A percentile compares a stretch with the other conserved stretches of the same genome.
Evolutionary conservation across 92 coral and sea anemone species (phyloP).

Genomic region (Blastomussa wellsi): DNA sequence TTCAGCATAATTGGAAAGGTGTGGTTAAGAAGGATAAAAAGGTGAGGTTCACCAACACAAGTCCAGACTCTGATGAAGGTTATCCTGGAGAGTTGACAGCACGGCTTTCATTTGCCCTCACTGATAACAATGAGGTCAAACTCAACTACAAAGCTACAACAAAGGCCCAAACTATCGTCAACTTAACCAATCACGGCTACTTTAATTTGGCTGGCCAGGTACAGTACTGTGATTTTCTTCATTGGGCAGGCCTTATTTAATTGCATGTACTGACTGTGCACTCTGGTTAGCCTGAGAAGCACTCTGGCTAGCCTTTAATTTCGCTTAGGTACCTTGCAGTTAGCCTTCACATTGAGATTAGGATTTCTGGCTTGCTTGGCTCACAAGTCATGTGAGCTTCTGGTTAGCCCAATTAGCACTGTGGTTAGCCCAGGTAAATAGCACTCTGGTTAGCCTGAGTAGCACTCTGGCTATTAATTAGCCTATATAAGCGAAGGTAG

Average conservation of each 20-base stretch:
- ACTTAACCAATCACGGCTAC: constrained; percentile 88
- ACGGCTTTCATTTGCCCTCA: constrained; percentile 64
- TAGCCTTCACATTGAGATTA: too few species aligned
- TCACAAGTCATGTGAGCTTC: too few species aligned
- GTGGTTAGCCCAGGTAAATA: too few species aligned
- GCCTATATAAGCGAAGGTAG: too few species aligned
- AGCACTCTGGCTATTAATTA: too few species aligned
- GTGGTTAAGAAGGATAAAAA: constrained; percentile 48
- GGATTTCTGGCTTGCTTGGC: too few species aligned
- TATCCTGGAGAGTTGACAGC: constrained; percentile 83
- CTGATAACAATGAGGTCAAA: constrained; percentile 74
- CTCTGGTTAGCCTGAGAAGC: too few species aligned
- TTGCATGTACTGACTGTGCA: not conserved
- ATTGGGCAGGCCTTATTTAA: not conserved
- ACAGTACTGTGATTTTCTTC: constrained; percentile 40
- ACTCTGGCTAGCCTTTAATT: too few species aligned
- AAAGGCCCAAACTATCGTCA: constrained; percentile 72
- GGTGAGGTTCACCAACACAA: constrained; percentile 71
- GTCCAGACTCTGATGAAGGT: constrained; percentile 89
- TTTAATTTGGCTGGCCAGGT: constrained; percentile 98
- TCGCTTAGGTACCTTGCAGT: too few species aligned
- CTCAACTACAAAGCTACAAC: constrained; percentile 74
- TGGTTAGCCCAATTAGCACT: too few species aligned
- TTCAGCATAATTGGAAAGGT: constrained; percentile 79
- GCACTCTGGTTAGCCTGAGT: too few species aligned